Percentiles rank a stretch among this genome's conserved stretches.
Conservation (phyloP, 2,888 invertebrate species). For the Azorinus chamasolen region DNA sequence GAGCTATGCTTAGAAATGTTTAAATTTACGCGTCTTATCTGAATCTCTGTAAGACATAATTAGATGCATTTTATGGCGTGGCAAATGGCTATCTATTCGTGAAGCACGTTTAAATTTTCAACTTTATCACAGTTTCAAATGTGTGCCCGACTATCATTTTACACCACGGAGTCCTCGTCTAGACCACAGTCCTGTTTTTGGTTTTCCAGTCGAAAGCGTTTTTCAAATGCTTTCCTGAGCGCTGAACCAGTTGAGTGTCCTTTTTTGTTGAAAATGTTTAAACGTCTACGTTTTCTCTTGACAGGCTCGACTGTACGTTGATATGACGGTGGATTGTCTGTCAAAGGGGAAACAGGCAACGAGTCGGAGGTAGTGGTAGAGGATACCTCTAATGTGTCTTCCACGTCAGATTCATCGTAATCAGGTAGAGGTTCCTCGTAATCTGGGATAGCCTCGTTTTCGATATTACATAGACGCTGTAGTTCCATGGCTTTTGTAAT, state of each 20-base stretch:
- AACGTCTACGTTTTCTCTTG: slow-evolving; percentile 32
- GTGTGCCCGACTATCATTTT: too few species aligned
- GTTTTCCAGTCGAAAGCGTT: slow-evolving; percentile 69
- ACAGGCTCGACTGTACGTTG: slow-evolving; percentile 50
- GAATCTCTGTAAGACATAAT: too few species aligned
- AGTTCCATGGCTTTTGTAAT: slow-evolving; percentile 74
- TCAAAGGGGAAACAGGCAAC: slow-evolving; percentile 36
- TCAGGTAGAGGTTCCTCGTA: slow-evolving; percentile 75
- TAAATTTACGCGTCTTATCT: too few species aligned
- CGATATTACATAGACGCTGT: slow-evolving; percentile 77
- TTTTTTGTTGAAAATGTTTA: slow-evolving; percentile 65
- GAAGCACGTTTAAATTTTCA: too few species aligned
- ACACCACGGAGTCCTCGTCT: too few species aligned
- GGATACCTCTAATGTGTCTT: slow-evolving; percentile 55
- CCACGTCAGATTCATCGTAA: slow-evolving; percentile 66
- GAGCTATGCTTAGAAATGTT: too few species aligned
- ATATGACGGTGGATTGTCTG: slow-evolving; percentile 66
- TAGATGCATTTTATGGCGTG: too few species aligned
- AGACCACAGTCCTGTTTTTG: slow-evolving; percentile 5
- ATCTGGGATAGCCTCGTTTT: slow-evolving; percentile 77
- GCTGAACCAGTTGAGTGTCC: slow-evolving; percentile 71
- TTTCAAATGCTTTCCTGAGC: slow-evolving; percentile 71
- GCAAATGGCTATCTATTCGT: too few species aligned
- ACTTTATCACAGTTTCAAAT: too few species aligned
- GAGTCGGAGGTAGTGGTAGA: slow-evolving; percentile 60